Evolutionary conservation across 2,888 invertebrate species (phyloP), one percentile per base, ranked within the genome.

Genomic region (Tetragnatha montana): DNA sequence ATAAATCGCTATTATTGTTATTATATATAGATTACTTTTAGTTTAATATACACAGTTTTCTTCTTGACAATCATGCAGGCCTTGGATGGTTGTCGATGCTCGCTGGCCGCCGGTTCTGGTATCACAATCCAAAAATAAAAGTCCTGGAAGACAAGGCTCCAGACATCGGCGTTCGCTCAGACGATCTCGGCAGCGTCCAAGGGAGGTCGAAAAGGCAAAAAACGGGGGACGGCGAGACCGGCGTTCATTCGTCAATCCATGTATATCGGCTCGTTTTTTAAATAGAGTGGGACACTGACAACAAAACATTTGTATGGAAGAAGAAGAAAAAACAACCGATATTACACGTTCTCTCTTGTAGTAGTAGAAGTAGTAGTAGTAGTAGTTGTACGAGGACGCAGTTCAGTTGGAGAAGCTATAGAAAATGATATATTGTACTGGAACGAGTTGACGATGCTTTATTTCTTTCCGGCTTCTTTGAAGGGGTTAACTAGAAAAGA

Each of bases 121-220:
- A 91, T 91, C 91, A 91, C 91, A 91, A 88, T 91, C 88, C 91
- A 88, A 81, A 88, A 81, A 68, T 71, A 80, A 89, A 79, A 76
- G 87, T 88, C 87, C 90, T 81, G 90, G 90, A 90, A 47, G 76
- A 84, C 87, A 91, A 91, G 91, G 91, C 91, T 81, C 91, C 91
- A 91, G 84, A 88, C 60, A 88, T 71, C 78, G 87, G 84, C 82
- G 17, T n/a, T 50, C 71, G 51, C 17, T 51, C 68, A 81, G 84
- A 87, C 84, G 81, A 75, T 80, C 76, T 87, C 90, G 87, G 19
- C 90, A 84, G 74, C 22, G 17, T 87, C 87, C 90, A 90, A 90
- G 90, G 80, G 50, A 85, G 71, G 50, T 75, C 49, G 17, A 51
- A 73, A 88, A 88, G 83, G 88, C 88, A 79, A 88, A 35, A 47